Conservation (phyloP, 2,888 invertebrate genomes). For the Amorpha juglandis region DNA sequence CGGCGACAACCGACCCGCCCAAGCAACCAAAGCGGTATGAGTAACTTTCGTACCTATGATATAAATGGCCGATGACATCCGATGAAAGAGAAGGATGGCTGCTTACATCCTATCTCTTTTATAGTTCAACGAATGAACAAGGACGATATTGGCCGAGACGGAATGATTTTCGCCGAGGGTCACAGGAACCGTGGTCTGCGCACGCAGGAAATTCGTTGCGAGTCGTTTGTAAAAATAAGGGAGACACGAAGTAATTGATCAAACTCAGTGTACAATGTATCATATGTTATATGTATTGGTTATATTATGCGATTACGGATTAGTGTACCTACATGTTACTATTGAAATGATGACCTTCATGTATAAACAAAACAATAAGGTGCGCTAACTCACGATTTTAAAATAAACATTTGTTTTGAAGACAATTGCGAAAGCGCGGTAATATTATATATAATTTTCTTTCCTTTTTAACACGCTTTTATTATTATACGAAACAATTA, state of each 20-base stretch:
- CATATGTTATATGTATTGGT: slow-evolving; percentile 1
- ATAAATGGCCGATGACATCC: slow-evolving; percentile 76
- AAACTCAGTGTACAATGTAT: background rate
- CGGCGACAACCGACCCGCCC: slow-evolving; percentile 74
- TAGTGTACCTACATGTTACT: background rate
- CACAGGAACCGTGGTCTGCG: slow-evolving; percentile 65
- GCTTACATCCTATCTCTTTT: slow-evolving; percentile 45
- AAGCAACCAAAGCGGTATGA: slow-evolving; percentile 73
- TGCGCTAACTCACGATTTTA: slow-evolving; percentile 14
- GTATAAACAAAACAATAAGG: slow-evolving; percentile 1
- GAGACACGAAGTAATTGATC: slow-evolving; percentile 18
- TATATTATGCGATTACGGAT: slow-evolving; percentile 12
- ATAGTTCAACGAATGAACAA: slow-evolving; percentile 41
- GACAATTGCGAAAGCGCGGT: background rate
- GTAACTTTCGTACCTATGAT: slow-evolving; percentile 57
- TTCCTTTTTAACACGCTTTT: too few species aligned
- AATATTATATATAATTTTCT: too few species aligned
- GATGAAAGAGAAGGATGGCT: slow-evolving; percentile 53
- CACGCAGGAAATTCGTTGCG: slow-evolving; percentile 64
- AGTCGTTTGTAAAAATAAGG: slow-evolving; percentile 24
- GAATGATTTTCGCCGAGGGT: slow-evolving; percentile 52
- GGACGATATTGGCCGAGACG: slow-evolving; percentile 50
- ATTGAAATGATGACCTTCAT: slow-evolving; percentile 8
- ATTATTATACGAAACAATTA: too few species aligned
- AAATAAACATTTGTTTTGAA: background rate